These are phyloP conservation scores for Rhingia campestris DNA, from an alignment of 2,888 invertebrate genomes.

Conservation along the genomic window DNA sequence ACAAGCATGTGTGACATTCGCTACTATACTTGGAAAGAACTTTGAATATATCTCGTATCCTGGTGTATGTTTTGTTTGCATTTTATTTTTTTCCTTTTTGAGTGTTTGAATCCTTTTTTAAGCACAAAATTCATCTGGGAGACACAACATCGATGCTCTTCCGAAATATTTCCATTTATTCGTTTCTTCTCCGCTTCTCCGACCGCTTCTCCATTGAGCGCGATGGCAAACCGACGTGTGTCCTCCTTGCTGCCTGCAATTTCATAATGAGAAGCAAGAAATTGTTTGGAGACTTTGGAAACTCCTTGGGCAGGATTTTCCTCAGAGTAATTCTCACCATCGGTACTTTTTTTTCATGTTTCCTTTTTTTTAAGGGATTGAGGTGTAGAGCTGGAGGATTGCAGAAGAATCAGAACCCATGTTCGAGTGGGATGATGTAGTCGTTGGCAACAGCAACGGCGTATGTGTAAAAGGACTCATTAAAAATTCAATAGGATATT, in stretches of 20 bases:
- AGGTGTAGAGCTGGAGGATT: slow-evolving; percentile 2
- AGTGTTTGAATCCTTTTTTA: slow-evolving; percentile 36
- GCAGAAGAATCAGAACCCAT: slow-evolving; percentile 23
- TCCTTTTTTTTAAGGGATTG: background rate
- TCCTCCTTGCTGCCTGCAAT: slow-evolving; percentile 44
- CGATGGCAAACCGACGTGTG: slow-evolving; percentile 21
- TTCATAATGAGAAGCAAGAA: slow-evolving; percentile 66
- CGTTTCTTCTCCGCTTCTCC: background rate
- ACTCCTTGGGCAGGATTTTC: slow-evolving; percentile 34
- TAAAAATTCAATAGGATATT: slow-evolving; percentile 66
- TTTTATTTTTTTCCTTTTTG: slow-evolving; percentile 24
- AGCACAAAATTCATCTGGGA: slow-evolving; percentile 44
- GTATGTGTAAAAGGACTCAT: slow-evolving; percentile 38
- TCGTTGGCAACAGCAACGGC: background rate
- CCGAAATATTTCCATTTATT: slow-evolving; percentile 39
- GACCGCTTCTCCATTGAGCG: background rate
- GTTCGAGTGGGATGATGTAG: background rate
- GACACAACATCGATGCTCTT: slow-evolving; percentile 38
- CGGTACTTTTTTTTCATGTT: slow-evolving; percentile 8
- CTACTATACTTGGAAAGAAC: slow-evolving; percentile 34
- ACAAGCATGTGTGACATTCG: slow-evolving; percentile 53
- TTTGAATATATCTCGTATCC: slow-evolving; percentile 18
- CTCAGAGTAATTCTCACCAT: slow-evolving; percentile 21
- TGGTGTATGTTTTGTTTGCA: slow-evolving; percentile 6
- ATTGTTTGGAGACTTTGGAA: slow-evolving; percentile 60